phyloP scores from a whole-genome alignment of 2,888 invertebrate species.

The Esperia sulphurella region DNA sequence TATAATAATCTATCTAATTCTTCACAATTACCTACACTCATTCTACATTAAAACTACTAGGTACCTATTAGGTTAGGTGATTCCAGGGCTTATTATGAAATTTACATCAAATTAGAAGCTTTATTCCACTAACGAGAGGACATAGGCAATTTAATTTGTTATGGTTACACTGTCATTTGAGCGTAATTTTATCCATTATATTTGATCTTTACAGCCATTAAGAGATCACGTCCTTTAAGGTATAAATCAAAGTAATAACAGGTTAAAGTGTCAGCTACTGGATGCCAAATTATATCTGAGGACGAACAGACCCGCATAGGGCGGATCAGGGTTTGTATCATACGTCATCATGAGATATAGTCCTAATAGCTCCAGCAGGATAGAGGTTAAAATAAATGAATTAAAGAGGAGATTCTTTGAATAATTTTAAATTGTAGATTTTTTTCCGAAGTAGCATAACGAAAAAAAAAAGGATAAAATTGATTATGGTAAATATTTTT shows the following conservation, averaged over 20 bases:
- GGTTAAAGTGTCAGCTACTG: constrained; percentile 24
- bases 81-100: too few relatives aligned
- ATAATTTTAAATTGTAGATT: too few relatives aligned
- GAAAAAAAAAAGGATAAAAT: too few relatives aligned
- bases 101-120: too few relatives aligned
- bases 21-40: too few relatives aligned
- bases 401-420: too few relatives aligned
- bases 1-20: too few relatives aligned
- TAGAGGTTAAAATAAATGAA: background rate
- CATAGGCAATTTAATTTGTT: background rate
- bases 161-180: background rate
- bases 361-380: constrained; percentile 13
- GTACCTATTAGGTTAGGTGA: too few relatives aligned
- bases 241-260: constrained; percentile 34
- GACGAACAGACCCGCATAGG: constrained; percentile 2
- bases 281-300: constrained; percentile 23
- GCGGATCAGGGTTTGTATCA: constrained; percentile 11
- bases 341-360: constrained; percentile 13
- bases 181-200: constrained; percentile 18
- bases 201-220: constrained; percentile 27
- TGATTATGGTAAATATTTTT: too few relatives aligned
- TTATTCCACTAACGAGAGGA: background rate
- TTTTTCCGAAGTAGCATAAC: too few relatives aligned
- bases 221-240: constrained; percentile 29
- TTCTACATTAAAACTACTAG: too few relatives aligned